phyloP scores from a whole-genome alignment of 2,113 vertebrate genomes.

The Bagarius yarrelli region DNA sequence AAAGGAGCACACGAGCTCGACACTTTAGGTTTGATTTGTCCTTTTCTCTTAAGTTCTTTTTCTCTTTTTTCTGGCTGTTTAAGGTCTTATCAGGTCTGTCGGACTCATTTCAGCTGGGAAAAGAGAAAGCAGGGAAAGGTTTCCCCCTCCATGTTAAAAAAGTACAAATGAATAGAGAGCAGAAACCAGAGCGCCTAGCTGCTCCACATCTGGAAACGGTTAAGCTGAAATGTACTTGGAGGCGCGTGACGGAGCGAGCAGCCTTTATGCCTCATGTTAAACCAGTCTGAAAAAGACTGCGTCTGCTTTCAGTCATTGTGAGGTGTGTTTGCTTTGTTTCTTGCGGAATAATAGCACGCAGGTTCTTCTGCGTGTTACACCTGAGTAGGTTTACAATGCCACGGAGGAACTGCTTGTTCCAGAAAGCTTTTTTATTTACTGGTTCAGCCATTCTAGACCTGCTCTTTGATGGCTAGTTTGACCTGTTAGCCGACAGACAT shows the following conservation, averaged over 20 bases:
- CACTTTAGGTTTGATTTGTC: no score
- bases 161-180: conserved; percentile 53
- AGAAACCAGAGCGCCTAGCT: conserved; percentile 57
- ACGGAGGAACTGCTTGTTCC: neutral
- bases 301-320: conserved; percentile 22
- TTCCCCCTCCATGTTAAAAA: conserved; percentile 49
- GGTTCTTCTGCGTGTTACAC: neutral
- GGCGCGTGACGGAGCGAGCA: conserved; percentile 35
- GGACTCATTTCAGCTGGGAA: conserved; percentile 22
- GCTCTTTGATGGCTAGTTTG: no score
- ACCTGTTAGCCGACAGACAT: no score
- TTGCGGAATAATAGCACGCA: neutral
- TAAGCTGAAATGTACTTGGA: conserved; percentile 60
- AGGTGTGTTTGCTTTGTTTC: conserved; percentile 16
- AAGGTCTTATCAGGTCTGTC: conserved; percentile 45
- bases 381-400: neutral
- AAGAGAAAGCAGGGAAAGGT: neutral
- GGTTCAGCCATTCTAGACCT: neutral
- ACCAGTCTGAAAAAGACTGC: conserved; percentile 5
- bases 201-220: conserved; percentile 71
- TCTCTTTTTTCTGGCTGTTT: neutral
- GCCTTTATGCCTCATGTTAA: conserved; percentile 4
- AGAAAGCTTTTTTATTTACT: neutral
- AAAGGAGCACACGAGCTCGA: no score
- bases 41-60: neutral